These are phyloP conservation scores for Pissodes strobi DNA, from an alignment of 1,140 invertebrate genomes.

Conservation along the genomic window DNA sequence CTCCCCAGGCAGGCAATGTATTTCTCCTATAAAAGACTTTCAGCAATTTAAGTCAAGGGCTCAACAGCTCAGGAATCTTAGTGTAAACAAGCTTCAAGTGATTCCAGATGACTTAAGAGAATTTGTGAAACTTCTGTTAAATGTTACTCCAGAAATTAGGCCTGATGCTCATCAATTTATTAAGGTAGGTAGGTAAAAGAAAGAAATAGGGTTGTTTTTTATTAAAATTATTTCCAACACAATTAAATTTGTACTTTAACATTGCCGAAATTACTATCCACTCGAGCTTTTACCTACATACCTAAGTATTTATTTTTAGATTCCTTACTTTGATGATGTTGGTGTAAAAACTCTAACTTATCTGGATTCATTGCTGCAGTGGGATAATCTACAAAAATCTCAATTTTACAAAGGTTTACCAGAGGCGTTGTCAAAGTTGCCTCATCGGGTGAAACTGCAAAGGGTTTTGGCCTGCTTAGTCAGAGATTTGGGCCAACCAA, in stretches of 20 bases:
- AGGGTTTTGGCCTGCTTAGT: conserved; percentile 88
- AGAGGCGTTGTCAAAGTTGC: conserved; percentile 86
- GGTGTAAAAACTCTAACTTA: conserved; percentile 94
- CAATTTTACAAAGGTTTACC: conserved; percentile 96
- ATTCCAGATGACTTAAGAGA: conserved; percentile 81
- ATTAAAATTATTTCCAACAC: too few relatives aligned
- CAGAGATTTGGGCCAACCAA: conserved; percentile 91
- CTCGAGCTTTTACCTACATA: too few relatives aligned
- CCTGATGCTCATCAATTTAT: conserved; percentile 91
- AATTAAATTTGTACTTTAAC: too few relatives aligned
- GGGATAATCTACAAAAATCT: conserved; percentile 98
- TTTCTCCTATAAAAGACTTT: conserved; percentile 53
- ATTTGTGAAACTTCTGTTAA: conserved; percentile 85
- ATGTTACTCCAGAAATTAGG: conserved; percentile 76
- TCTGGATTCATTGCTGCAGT: conserved; percentile 94
- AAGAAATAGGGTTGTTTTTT: too few relatives aligned
- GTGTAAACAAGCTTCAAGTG: conserved; percentile 66
- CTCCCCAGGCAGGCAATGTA: conserved; percentile 69
- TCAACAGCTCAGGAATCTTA: conserved; percentile 67
- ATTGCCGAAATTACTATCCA: too few relatives aligned
- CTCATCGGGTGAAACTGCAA: conserved; percentile 79
- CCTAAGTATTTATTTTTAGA: conserved; percentile 69
- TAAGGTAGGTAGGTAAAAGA: conserved; percentile 75
- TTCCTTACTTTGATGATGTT: conserved; percentile 92
- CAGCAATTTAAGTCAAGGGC: conserved; percentile 61